These are phyloP conservation scores for Columba livia DNA, from an alignment of 2,113 vertebrate species.

Conservation along the genomic window DNA sequence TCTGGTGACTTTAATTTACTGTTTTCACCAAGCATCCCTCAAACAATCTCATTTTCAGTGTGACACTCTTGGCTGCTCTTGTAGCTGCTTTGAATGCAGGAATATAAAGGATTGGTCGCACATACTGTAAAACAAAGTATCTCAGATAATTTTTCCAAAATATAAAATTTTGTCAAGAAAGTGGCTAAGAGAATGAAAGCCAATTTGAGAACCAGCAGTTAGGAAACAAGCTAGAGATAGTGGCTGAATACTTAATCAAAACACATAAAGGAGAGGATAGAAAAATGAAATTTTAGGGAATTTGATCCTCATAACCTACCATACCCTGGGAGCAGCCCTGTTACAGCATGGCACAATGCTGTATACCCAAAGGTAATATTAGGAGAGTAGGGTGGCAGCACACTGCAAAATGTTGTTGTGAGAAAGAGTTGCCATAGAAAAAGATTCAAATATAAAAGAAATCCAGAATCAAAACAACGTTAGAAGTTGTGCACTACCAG, in stretches of 20 bases:
- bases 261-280: background rate
- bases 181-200: background rate
- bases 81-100: background rate
- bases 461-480: background rate
- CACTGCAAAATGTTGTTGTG: background rate
- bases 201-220: background rate
- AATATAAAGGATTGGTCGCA: background rate
- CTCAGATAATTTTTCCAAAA: background rate
- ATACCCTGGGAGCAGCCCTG: background rate
- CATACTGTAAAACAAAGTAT: background rate
- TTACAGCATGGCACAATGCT: background rate
- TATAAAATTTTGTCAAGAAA: background rate
- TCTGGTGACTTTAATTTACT: background rate
- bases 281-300: background rate
- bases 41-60: background rate
- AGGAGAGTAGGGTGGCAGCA: background rate
- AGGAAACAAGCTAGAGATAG: background rate
- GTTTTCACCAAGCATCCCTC: background rate
- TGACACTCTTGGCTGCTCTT: background rate
- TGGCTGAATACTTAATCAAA: background rate
- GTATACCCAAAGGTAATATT: background rate
- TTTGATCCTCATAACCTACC: background rate
- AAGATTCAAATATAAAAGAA: background rate
- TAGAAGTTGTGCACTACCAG: background rate
- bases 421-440: background rate